Conservation (phyloP, 2,113 vertebrate species). For the Coptodon bakossiorum region DNA sequence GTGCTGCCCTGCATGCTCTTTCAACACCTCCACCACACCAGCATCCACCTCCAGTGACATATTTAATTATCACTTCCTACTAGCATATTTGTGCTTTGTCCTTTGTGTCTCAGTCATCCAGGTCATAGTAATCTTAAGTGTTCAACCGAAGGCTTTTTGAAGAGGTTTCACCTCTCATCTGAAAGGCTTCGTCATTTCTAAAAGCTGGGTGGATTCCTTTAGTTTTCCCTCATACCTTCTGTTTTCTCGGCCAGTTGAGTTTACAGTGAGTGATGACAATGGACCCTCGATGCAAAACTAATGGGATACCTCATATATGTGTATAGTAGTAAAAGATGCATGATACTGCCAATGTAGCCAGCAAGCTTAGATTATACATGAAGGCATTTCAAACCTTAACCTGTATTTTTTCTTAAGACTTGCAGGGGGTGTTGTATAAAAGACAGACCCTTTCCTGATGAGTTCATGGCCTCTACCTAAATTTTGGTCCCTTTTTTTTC, state of each 20-base stretch:
- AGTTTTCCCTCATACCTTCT: background rate
- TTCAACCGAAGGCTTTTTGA: background rate
- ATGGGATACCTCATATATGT: background rate
- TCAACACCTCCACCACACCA: background rate
- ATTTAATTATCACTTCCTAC: background rate
- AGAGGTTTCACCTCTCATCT: background rate
- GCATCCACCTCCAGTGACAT: background rate
- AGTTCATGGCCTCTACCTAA: background rate
- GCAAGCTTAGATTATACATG: background rate
- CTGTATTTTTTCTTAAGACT: rapidly evolving
- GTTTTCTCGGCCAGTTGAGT: rapidly evolving
- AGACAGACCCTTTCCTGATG: background rate
- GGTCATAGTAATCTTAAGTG: background rate
- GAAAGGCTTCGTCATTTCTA: background rate
- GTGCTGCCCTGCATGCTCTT: background rate
- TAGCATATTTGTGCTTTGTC: background rate
- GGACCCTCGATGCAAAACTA: background rate
- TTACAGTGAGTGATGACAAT: rapidly evolving
- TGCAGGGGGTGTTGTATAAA: background rate
- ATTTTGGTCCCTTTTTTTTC: background rate
- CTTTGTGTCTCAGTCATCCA: background rate
- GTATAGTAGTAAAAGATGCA: background rate
- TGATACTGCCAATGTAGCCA: rapidly evolving
- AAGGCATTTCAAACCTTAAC: background rate
- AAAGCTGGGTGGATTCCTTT: background rate